Percentiles rank a stretch among this genome's conserved stretches.
Conservation (phyloP, 2,797 vertebrate genomes). For the Taenioides sp. region DNA sequence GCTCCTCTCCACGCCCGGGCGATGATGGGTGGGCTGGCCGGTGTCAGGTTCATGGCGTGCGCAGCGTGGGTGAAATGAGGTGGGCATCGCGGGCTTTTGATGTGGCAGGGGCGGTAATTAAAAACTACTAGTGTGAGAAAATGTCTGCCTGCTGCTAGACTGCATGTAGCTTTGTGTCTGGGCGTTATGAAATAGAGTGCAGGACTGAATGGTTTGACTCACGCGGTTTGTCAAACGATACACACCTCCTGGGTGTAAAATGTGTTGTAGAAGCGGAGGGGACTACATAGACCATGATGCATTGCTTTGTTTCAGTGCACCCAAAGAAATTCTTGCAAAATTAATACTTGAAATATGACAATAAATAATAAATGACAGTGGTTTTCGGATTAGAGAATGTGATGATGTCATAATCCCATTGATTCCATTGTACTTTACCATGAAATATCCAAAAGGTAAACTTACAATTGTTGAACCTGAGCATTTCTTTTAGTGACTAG, state of each 20-base stretch:
- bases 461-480: no score
- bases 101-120: constrained; percentile 55
- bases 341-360: no score
- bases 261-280: not conserved
- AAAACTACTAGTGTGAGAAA: constrained; percentile 19
- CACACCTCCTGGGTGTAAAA: not conserved
- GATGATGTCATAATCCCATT: no score
- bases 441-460: no score
- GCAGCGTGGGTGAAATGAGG: constrained; percentile 4
- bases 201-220: not conserved
- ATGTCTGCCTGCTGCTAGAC: constrained; percentile 42
- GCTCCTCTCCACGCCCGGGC: constrained; percentile 38
- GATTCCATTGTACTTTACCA: no score
- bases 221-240: no score
- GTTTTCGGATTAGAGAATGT: no score
- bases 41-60: constrained; percentile 34
- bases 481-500: no score
- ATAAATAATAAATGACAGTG: no score
- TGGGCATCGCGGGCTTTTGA: constrained; percentile 40
- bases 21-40: constrained; percentile 45
- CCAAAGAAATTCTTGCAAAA: no score
- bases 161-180: constrained; percentile 36
- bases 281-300: not conserved
- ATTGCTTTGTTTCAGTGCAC: not conserved
- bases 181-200: not conserved